phyloP scores from a whole-genome alignment of 2,113 vertebrate genomes.

The Sinocyclocheilus grahami region DNA sequence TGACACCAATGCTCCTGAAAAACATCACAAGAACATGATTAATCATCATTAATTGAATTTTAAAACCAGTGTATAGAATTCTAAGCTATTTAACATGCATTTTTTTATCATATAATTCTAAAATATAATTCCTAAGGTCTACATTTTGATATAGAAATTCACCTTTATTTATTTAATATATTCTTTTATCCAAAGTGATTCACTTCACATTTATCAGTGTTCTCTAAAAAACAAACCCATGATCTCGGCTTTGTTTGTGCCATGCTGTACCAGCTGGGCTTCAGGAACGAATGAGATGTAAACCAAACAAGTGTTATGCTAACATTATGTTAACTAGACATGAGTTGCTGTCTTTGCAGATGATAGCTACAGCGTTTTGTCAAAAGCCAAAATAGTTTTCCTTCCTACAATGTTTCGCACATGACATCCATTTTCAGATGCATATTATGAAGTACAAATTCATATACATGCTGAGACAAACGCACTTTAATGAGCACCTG shows the following conservation, averaged over 20 bases:
- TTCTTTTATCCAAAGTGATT: background rate
- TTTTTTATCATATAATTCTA: background rate
- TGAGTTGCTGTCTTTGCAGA: background rate
- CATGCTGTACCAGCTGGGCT: background rate
- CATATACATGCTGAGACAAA: background rate
- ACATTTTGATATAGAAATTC: background rate
- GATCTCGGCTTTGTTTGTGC: background rate
- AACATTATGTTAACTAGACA: background rate
- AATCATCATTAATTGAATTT: background rate
- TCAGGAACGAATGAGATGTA: constrained; percentile 13
- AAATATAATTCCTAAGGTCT: background rate
- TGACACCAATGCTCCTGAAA: constrained; percentile 82
- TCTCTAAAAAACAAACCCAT: background rate
- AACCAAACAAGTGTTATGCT: background rate
- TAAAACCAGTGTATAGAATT: background rate
- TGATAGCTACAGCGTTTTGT: background rate
- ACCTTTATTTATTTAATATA: background rate
- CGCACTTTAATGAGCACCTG: background rate
- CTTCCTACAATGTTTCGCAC: background rate
- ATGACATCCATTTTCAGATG: background rate
- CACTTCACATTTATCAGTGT: background rate
- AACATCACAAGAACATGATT: constrained; percentile 38
- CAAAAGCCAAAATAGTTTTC: constrained; percentile 7
- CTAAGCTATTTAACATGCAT: background rate
- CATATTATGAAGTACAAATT: background rate